These are phyloP conservation scores for Gallirallus australis DNA, from an alignment of 2,797 vertebrate species.

Conservation along the genomic window DNA sequence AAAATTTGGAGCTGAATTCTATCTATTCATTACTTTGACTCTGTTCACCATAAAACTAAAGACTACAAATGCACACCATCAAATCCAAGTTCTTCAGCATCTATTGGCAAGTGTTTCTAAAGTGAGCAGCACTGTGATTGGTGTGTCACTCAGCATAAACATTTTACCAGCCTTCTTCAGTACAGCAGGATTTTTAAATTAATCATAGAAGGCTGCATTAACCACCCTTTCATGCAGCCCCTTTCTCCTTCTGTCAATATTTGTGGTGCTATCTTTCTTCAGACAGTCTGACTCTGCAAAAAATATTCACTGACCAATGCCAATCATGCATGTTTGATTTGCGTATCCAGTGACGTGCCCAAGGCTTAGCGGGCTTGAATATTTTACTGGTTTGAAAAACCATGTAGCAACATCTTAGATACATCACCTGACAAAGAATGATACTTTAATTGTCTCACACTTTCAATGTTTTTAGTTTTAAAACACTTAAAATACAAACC, in stretches of 20 bases:
- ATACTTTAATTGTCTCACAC: neutral
- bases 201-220: neutral
- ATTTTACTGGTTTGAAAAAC: neutral
- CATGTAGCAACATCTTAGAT: neutral
- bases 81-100: neutral
- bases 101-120: neutral
- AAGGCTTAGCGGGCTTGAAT: neutral
- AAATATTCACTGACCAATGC: neutral
- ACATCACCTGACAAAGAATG: neutral
- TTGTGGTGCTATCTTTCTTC: neutral
- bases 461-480: neutral
- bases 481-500: neutral
- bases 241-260: neutral
- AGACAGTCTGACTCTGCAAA: neutral
- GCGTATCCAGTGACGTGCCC: neutral
- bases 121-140: accelerated
- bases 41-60: neutral
- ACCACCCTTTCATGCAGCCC: neutral
- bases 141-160: neutral
- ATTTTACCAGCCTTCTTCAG: neutral
- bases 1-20: neutral
- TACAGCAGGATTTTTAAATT: neutral
- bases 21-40: neutral
- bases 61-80: neutral
- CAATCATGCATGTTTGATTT: neutral